Base-by-base conservation (phyloP, 1,140 invertebrate genomes). In the Dufourea novaeangliae region DNA sequence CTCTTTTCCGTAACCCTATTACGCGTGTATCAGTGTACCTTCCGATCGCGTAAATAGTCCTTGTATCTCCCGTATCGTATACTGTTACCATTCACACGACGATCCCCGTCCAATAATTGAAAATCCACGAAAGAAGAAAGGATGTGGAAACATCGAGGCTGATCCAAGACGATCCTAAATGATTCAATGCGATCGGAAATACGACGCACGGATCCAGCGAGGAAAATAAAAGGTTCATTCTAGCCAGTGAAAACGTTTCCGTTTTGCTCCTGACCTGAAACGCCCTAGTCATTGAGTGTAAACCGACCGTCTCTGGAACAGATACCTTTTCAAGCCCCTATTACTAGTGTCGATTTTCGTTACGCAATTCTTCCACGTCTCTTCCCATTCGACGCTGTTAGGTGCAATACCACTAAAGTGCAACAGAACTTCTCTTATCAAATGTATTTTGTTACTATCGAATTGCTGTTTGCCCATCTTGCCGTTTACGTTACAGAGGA, bases 281-380 rank as follows among this genome's bases (percentile, higher is more conserved):
- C 87, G 88, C 87, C 87, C 90, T 91, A 90, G 90, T 92, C 90
- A 92, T 90, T 91, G 91, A 46, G 86, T 88, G 41, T 90, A 91
- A 75, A 91, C 88, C 34, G 90, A 91, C n/a, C 91, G 87, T 68
- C 91, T 89, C 77, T 92, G 91, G 68, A 90, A 92, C 46, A 93
- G 80, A 82, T 93, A 93, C 88, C 92, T 91, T 76, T 93, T 93
- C 54, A 93, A 84, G 32, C 92, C 93, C 66, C 93, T 84, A 87
- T 93, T 93, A 61, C 92, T 92, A n/a, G 92, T 93, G 82, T 93
- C 93, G 71, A 93, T 93, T 88, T 93, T 93, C 0, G 92, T 93
- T 22, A 93, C 92, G 77, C 93, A 93, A 84, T 92, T 92, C 77
- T 93, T 93, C 92, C 93, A 93, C 37, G 90, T 90, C 69, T 93